Evolutionary conservation across 2,888 invertebrate species (phyloP).

Genomic region (Phortica magna): DNA sequence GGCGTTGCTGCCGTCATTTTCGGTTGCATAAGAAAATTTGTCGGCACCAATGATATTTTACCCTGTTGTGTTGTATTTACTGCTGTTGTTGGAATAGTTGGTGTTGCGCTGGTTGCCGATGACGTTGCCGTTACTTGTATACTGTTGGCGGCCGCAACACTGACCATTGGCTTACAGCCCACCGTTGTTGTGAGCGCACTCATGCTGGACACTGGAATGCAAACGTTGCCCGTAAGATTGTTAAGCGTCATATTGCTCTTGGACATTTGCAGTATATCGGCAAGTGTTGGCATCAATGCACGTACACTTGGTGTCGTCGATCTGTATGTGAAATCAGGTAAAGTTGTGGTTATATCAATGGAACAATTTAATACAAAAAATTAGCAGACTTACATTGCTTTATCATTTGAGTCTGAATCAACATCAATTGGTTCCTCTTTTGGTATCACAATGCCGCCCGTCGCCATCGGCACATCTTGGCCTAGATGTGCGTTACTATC

Average conservation of each 20-base stretch:
- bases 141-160: slow-evolving; percentile 41
- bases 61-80: slow-evolving; percentile 53
- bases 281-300: slow-evolving; percentile 56
- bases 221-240: slow-evolving; percentile 52
- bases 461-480: slow-evolving; percentile 49
- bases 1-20: slow-evolving; percentile 51
- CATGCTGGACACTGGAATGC: slow-evolving; percentile 52
- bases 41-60: slow-evolving; percentile 78
- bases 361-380: background rate
- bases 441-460: slow-evolving; percentile 61
- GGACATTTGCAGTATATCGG: slow-evolving; percentile 67
- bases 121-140: slow-evolving; percentile 43
- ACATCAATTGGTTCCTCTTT: slow-evolving; percentile 78
- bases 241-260: slow-evolving; percentile 55
- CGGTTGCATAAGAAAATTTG: slow-evolving; percentile 76
- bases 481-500: background rate
- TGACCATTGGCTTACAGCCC: background rate
- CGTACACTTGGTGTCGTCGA: slow-evolving; percentile 31
- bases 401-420: slow-evolving; percentile 62
- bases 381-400: slow-evolving; percentile 30
- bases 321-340: background rate
- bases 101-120: slow-evolving; percentile 45
- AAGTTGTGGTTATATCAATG: slow-evolving; percentile 17
- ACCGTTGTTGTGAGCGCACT: slow-evolving; percentile 46
- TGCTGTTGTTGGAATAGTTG: slow-evolving; percentile 43